These are phyloP conservation scores for Trididemnum nubilum DNA, from an alignment of 23 tunicate species.

Conservation along the genomic window DNA sequence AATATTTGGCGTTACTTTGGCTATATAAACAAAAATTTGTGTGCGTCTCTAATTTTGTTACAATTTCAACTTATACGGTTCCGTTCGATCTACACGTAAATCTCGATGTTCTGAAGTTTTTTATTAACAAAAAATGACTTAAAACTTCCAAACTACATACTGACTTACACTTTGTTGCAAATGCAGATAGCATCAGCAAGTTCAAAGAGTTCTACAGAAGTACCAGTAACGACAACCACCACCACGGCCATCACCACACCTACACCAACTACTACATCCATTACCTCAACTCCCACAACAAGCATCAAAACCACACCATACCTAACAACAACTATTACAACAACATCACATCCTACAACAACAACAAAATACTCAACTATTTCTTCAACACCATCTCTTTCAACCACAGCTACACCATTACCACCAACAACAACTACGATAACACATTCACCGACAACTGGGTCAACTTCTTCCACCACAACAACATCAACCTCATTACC, in stretches of 20 bases:
- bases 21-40: too few relatives aligned
- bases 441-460: too few relatives aligned
- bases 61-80: too few relatives aligned
- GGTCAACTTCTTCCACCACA: background rate
- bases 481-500: background rate
- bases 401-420: background rate
- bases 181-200: too few relatives aligned
- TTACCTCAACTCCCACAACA: background rate
- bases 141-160: background rate
- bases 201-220: background rate
- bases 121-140: too few relatives aligned
- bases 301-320: slow-evolving; percentile 1
- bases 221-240: background rate
- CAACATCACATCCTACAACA: background rate
- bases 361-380: background rate
- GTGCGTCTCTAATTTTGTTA: too few relatives aligned
- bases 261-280: slow-evolving; percentile 5
- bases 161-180: too few relatives aligned
- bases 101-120: too few relatives aligned
- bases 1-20: too few relatives aligned
- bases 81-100: too few relatives aligned
- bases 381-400: background rate
- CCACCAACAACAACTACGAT: background rate
- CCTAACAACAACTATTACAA: background rate
- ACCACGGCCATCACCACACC: slow-evolving; percentile 20